These are phyloP conservation scores for Fabriciana adippe DNA, from an alignment of 2,888 invertebrate species.

Conservation along the genomic window DNA sequence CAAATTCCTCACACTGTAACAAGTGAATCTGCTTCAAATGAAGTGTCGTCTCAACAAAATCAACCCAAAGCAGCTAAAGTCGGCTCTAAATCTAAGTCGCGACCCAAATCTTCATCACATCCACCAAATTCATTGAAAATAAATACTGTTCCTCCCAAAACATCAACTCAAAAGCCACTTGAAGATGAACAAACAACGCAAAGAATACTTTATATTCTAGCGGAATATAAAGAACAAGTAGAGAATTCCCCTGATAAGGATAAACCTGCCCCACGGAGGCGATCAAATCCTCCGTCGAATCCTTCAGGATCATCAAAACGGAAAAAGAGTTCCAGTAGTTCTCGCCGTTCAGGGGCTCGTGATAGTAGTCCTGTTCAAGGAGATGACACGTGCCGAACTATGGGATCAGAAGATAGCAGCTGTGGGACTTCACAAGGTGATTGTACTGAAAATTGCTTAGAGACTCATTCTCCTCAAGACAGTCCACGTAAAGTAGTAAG, in stretches of 20 bases:
- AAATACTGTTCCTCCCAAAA: conserved; percentile 83
- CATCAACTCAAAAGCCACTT: conserved; percentile 85
- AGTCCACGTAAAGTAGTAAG: conserved; percentile 74
- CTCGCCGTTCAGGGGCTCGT: conserved; percentile 79
- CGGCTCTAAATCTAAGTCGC: conserved; percentile 73
- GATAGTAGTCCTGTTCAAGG: conserved; percentile 84
- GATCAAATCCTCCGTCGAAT: conserved; percentile 88
- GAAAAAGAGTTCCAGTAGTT: conserved; percentile 85
- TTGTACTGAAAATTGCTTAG: conserved; percentile 74
- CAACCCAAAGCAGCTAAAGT: conserved; percentile 61
- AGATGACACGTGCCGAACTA: conserved; percentile 86
- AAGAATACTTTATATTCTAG: conserved; percentile 89
- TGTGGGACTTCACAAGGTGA: conserved; percentile 85
- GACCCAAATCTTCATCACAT: conserved; percentile 79
- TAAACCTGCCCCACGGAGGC: conserved; percentile 89
- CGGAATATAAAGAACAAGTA: conserved; percentile 90
- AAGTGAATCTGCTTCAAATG: conserved; percentile 56
- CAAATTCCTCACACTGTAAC: conserved; percentile 62
- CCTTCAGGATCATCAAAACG: conserved; percentile 86
- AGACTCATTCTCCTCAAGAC: conserved; percentile 82
- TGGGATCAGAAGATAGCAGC: conserved; percentile 90
- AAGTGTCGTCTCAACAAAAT: conserved; percentile 44
- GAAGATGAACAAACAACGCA: conserved; percentile 92
- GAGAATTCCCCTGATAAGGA: conserved; percentile 91
- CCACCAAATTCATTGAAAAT: conserved; percentile 84